Base-by-base conservation (phyloP, 2,113 vertebrate genomes). In the Edolisoma coerulescens region DNA sequence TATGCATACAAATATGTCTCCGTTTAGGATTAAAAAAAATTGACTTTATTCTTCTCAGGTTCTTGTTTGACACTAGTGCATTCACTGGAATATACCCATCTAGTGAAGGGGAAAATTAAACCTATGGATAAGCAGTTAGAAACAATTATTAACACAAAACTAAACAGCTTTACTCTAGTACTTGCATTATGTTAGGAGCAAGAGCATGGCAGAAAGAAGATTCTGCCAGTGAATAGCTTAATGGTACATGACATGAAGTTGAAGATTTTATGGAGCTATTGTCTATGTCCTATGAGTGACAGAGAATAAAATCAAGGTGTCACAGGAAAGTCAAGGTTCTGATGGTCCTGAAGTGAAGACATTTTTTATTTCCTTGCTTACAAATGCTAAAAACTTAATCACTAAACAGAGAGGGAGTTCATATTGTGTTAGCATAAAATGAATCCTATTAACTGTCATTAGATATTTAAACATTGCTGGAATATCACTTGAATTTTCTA, bases 131-230 rank as follows among this genome's bases (percentile, higher is more conserved):
- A 71, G 13, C 33, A 82, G 26, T 67, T 57, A 53, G 11, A 82
- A 85, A 39, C 10, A 47, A 52, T 56, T 47, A 57, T 86, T 84
- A 80, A 42, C 47, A 42, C 39, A 95, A 87, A 93, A n/a, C 9
- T 28, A 57, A 85, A 41, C 16, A 57, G 41, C 35, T 97, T 89
- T 84, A 70, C 59, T 90, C 77, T 89, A 71, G 35, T 32, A 63
- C 18, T 70, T 76, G 26, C 33, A 15, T 91, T 87, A n/a, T 8
- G 2, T 64, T 83, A 85, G 12, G 33, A 74, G 5, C 6, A 79
- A 73, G 33, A 0, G 0, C 39, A 39, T 7, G 30, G 53, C 88
- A 86, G 39, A 88, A 59, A 75, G 30, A 77, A 37, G 22, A 41
- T 10, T 71, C 53, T 69, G 22, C 19, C 68, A 56, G 7, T 39